These are phyloP conservation scores for Dromiciops gliroides DNA, from an alignment of 2,113 vertebrate species.

Conservation along the genomic window DNA sequence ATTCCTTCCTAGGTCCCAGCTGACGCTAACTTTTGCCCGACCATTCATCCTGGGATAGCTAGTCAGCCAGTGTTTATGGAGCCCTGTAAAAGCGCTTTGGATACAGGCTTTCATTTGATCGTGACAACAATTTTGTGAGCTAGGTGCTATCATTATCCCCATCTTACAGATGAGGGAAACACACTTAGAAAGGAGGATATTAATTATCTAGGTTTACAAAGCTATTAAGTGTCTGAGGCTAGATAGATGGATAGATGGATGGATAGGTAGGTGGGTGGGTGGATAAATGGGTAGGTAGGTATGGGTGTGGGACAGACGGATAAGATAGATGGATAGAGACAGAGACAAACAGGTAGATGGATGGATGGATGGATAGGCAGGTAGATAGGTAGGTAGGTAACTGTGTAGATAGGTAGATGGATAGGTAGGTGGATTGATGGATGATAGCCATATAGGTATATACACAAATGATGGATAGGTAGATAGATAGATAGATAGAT, in stretches of 20 bases:
- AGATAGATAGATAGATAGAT: neutral
- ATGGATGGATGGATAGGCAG: neutral
- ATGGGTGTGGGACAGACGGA: neutral
- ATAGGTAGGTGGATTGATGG: neutral
- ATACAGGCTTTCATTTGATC: neutral
- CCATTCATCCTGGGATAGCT: fast-evolving
- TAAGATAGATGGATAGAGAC: too few species aligned
- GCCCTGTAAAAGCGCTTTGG: too few species aligned
- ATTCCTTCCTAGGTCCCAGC: neutral
- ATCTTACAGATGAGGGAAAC: neutral
- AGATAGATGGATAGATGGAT: neutral
- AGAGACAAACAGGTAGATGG: neutral
- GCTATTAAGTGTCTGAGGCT: neutral
- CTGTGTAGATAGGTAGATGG: neutral
- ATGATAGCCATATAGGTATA: neutral
- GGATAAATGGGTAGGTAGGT: neutral
- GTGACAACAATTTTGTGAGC: neutral
- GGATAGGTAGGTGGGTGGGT: neutral
- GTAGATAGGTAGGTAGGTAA: neutral
- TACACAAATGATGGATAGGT: neutral
- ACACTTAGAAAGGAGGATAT: neutral
- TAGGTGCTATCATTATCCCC: neutral
- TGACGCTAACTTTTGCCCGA: neutral
- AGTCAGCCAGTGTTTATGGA: neutral
- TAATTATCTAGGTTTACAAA: neutral